Percentiles rank a stretch among this genome's conserved stretches.
Conservation (phyloP, 1,140 invertebrate genomes). For the Nautilus pompilius region DNA sequence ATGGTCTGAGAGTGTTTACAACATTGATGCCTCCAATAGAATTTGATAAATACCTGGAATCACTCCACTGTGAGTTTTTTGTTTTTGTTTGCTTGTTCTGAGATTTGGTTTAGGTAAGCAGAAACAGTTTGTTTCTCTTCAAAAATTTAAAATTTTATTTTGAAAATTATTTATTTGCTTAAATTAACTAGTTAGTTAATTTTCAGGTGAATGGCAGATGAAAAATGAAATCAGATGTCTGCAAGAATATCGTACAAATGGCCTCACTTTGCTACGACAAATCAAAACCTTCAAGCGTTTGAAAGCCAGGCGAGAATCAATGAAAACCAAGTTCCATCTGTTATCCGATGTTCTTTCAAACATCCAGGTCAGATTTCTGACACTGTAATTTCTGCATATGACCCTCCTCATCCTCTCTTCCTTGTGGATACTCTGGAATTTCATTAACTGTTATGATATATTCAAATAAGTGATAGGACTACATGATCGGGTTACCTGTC, state of each 20-base stretch:
- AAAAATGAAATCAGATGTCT: conserved; percentile 65
- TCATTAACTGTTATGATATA: too few species aligned
- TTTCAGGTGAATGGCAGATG: conserved; percentile 63
- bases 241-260: conserved; percentile 68
- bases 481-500: too few species aligned
- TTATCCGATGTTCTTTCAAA: conserved; percentile 44
- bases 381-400: too few species aligned
- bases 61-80: conserved; percentile 62
- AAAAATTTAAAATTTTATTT: background rate
- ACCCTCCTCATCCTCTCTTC: too few species aligned
- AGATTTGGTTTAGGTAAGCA: too few species aligned
- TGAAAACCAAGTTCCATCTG: conserved; percentile 59
- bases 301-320: conserved; percentile 62
- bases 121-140: too few species aligned
- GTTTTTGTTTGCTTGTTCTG: too few species aligned
- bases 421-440: too few species aligned
- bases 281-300: conserved; percentile 67
- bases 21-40: conserved; percentile 70
- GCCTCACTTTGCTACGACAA: conserved; percentile 67
- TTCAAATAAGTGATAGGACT: too few species aligned
- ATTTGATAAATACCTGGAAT: conserved; percentile 76
- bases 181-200: background rate
- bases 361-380: conserved; percentile 43
- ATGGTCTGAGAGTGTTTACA: conserved; percentile 69
- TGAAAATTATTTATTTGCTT: conserved; percentile 1